Base-by-base conservation (phyloP, 2,888 invertebrate species). In the Caenorhabditis angaria region DNA sequence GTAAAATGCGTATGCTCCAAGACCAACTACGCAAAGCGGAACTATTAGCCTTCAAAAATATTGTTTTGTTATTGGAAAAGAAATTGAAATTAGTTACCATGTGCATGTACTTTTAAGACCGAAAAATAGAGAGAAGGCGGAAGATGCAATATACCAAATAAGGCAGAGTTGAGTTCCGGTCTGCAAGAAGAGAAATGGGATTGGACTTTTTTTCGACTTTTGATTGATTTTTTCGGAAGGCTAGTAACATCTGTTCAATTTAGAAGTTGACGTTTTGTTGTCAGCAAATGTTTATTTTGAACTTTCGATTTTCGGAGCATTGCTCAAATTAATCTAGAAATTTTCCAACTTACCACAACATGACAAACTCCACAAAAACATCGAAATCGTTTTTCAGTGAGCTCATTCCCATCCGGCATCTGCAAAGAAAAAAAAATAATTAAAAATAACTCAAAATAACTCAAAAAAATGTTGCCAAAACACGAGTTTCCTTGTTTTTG, bases 101-200 rank as follows among this genome's bases (percentile, higher is more conserved):
- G 78, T 80, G 20, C 78, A 71, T 12, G 83, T 82, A n/a, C 82
- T 82, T 27, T 76, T 70, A 81, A 83, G 81, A 48, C 84, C 84
- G 59, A 84, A 84, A 12, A 82, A 60, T n/a, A 84, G 65, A 3
- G 84, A 83, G 54, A 82, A 76, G 14, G 77, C 70, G 3, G 84
- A 82, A 20, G 80, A 73, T 18, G 76, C 55, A 24, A 82, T 76
- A 65, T 84, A 84, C 70, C 83, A 79, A 28, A 80, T 68, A 10
- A 84, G 82, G 57, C 82, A 84, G 24, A 82, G 61, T 70, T 85
- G 83, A 20, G 84, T 83, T 50, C 80, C 84, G 1, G 82, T 76
- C 84, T 84, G 74, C 25, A 77, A 81, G 28, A 35, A 22, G 24
- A 58, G 22, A 4, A 47, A 24, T 27, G 54, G 28, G 32, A 22